Conservation (phyloP, 2,797 vertebrate species). For the Sebastes ruberrimus region DNA sequence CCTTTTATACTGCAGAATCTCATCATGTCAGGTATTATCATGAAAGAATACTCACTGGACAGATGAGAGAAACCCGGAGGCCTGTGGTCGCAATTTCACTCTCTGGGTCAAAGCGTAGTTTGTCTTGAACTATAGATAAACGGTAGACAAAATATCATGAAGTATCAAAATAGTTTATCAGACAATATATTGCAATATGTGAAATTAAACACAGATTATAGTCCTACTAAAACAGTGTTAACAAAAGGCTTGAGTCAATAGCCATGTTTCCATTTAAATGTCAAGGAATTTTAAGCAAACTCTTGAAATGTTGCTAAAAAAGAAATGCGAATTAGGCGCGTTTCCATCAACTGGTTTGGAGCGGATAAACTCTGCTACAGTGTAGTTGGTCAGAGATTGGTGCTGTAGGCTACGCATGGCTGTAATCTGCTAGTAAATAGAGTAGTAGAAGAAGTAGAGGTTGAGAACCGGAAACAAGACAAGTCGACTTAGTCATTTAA, state of each 20-base stretch:
- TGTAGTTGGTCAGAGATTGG: too few species aligned
- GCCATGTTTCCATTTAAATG: too few species aligned
- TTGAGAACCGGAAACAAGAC: too few species aligned
- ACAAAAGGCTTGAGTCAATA: background rate
- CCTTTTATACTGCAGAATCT: background rate
- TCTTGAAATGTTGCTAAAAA: too few species aligned
- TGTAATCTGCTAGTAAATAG: too few species aligned
- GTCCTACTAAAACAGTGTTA: background rate
- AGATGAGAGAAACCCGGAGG: constrained; percentile 97
- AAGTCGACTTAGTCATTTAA: too few species aligned
- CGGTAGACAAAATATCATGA: background rate
- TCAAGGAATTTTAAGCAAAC: too few species aligned
- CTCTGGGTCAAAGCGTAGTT: constrained; percentile 96
- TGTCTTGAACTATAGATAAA: constrained; percentile 90
- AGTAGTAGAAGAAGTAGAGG: too few species aligned
- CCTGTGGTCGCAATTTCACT: constrained; percentile 98
- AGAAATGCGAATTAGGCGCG: too few species aligned
- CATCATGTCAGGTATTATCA: background rate
- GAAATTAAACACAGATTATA: background rate
- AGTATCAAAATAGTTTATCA: background rate
- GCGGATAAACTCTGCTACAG: too few species aligned
- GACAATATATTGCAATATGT: background rate
- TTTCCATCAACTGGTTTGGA: too few species aligned
- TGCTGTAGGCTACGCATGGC: too few species aligned
- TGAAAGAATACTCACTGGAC: constrained; percentile 87